These are phyloP conservation scores for Pseudochaenichthys georgianus DNA, from an alignment of 2,797 vertebrate species.

Conservation along the genomic window DNA sequence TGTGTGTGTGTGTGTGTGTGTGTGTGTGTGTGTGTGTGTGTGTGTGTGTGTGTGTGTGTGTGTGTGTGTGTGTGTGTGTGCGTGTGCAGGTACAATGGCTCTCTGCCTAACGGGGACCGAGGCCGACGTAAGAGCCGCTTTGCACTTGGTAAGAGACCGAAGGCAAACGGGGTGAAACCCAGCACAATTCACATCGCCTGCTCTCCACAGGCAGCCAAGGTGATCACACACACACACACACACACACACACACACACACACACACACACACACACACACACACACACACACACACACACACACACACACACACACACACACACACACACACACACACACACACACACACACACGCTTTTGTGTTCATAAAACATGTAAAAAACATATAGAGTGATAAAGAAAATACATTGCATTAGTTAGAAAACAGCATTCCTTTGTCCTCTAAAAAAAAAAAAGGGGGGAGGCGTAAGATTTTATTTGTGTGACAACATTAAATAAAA, in stretches of 20 bases:
- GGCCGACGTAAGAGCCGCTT: conserved; percentile 99
- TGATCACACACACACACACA: conserved; percentile 66
- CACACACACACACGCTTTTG: no score
- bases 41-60: conserved; percentile 22
- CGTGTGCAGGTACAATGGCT: conserved; percentile 95
- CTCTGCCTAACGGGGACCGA: conserved; percentile 97
- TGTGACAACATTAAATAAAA: conserved; percentile 36
- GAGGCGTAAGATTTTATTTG: conserved; percentile 14
- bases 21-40: no score
- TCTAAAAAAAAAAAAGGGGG: neutral
- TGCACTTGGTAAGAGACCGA: conserved; percentile 96
- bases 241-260: neutral
- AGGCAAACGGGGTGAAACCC: conserved; percentile 98
- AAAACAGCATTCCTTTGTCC: neutral
- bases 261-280: conserved; percentile 3
- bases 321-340: no score
- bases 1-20: no score
- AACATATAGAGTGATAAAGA: neutral
- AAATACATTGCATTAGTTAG: neutral
- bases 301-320: no score
- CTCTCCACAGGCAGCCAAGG: conserved; percentile 98
- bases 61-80: conserved; percentile 21
- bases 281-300: no score
- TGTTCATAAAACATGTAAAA: neutral
- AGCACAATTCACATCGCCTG: conserved; percentile 98